phyloP scores from a whole-genome alignment of 2,797 vertebrate genomes.

The Rhincodon typus region DNA sequence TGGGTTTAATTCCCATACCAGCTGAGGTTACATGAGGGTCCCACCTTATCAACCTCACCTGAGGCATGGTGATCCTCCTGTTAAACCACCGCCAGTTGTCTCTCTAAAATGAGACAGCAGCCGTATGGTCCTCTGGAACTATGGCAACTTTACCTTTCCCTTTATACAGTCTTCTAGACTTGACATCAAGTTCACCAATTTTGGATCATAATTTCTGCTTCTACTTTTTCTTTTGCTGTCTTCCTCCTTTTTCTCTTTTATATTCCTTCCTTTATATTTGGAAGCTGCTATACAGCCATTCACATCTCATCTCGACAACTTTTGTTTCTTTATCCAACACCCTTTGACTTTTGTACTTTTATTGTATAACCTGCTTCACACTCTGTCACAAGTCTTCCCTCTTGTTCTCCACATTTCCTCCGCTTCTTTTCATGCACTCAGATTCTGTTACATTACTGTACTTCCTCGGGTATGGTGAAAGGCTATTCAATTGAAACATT shows the following conservation, averaged over 20 bases:
- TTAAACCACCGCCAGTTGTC: no score
- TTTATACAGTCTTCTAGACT: background rate
- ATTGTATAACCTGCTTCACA: background rate
- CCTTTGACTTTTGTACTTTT: background rate
- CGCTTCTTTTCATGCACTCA: background rate
- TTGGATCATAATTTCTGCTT: background rate
- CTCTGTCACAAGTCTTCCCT: background rate
- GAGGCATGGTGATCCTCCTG: no score
- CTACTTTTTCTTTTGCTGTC: background rate
- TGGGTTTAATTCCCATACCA: no score
- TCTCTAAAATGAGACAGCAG: no score
- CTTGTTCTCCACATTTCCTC: background rate
- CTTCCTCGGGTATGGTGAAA: background rate
- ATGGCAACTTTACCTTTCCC: no score
- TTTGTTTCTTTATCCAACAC: no score
- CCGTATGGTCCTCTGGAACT: no score
- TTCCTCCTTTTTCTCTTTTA: background rate
- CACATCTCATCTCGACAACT: no score
- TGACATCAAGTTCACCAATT: background rate
- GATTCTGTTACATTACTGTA: background rate
- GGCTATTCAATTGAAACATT: background rate
- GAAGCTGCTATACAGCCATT: background rate
- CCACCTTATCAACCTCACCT: no score
- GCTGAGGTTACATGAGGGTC: no score
- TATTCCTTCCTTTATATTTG: background rate